phyloP scores from a whole-genome alignment of 2,888 invertebrate genomes.

The Pachydiplax longipennis region DNA sequence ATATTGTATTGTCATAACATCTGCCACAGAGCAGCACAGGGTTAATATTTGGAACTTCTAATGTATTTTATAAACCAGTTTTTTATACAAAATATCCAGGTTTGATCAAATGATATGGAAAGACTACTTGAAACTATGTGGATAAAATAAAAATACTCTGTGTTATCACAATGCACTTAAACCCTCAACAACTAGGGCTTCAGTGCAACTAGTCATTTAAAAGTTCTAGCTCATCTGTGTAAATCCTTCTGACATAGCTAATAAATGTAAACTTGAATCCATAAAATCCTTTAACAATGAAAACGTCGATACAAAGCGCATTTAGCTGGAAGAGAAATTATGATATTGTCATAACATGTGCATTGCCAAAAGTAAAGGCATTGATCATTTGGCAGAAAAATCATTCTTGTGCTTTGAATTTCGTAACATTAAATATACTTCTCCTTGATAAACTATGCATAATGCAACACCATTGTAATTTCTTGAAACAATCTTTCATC shows the following conservation, averaged over 20 bases:
- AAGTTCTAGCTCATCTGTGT: not conserved
- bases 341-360: conserved; percentile 33
- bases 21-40: not conserved
- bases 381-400: conserved; percentile 6
- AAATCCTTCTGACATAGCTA: not conserved
- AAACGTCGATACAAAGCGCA: not conserved
- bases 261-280: not conserved
- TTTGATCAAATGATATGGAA: not conserved
- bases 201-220: not conserved
- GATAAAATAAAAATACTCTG: conserved; percentile 21
- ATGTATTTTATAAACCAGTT: not conserved
- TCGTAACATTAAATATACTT: conserved; percentile 10
- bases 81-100: not conserved
- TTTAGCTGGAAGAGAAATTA: not conserved
- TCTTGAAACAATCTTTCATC: not conserved
- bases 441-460: not conserved
- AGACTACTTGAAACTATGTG: not conserved
- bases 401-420: conserved; percentile 1
- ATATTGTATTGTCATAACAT: conserved; percentile 14
- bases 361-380: not conserved
- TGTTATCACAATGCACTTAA: conserved; percentile 23
- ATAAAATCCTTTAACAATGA: not conserved
- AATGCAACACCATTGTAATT: conserved; percentile 13
- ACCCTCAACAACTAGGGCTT: not conserved
- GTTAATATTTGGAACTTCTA: not conserved